Base-by-base conservation (phyloP, 2,113 vertebrate genomes). In the Thymallus thymallus region DNA sequence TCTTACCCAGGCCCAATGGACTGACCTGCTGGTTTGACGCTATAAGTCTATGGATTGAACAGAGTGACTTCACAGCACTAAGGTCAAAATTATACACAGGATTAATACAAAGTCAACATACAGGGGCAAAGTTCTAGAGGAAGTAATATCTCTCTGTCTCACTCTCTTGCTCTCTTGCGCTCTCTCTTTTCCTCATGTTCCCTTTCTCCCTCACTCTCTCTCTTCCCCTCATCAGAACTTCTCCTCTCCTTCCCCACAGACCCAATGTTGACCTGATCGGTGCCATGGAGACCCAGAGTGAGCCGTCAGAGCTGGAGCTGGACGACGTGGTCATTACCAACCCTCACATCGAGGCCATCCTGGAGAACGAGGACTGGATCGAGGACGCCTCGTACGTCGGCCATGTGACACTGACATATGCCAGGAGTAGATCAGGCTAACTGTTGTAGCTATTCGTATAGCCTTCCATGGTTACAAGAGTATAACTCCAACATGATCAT, bases 321-420 rank as follows among this genome's bases (percentile, higher is more conserved):
- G 97, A 98, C 0, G 96, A 98, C 0, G 97, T 99, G 20, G 96
- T 99, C 80, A 98, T 99, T 88, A 98, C 96, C 61, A 99, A 99
- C 87, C 97, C 97, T 1, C 95, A 98, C 87, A 97, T 99, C 0
- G 96, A 99, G 84, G 96, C 97, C 88, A 98, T 99, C 85, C 84
- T 99, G 88, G 97, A 98, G 90, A 97, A 98, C 0, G 97, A 97
- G 86, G 96, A 98, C 91, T 98, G 97, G 97, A 95, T 99, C 0
- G 96, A 98, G 81, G 97, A 99, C 0, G 96, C 97, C 69, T 98
- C 97, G 97, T 99, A 94, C 62, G 95, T 80, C 30, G 24, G 22
- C 14, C 24, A 4, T 16, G 62, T 64, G 14, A 55, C 9, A 18
- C 24, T 66, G 46, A 56, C 16, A 29, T 20, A 23, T 51, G 29